These are phyloP conservation scores for Chymomyza caudatula DNA, from an alignment of 2,888 invertebrate species.

Conservation along the genomic window DNA sequence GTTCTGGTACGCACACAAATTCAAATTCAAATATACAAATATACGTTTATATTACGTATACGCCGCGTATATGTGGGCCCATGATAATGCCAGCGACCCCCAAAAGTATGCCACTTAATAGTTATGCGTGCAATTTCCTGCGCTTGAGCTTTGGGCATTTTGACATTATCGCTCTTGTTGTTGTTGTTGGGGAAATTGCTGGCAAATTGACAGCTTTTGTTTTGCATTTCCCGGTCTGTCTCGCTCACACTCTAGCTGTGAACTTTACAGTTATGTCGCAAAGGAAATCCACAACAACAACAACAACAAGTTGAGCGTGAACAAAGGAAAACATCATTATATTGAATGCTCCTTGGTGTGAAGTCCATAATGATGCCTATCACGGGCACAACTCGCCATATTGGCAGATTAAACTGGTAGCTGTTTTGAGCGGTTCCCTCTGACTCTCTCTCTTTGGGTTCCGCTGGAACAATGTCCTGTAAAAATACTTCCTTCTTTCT, in stretches of 20 bases:
- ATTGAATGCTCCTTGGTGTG: constrained; percentile 47
- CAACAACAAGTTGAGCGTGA: constrained; percentile 4
- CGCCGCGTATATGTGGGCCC: not conserved
- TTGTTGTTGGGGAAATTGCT: constrained; percentile 56
- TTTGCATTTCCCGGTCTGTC: constrained; percentile 28
- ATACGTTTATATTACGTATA: not conserved
- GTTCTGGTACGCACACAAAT: constrained; percentile 1
- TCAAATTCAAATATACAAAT: not conserved
- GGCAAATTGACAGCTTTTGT: constrained; percentile 67
- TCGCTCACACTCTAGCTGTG: not conserved
- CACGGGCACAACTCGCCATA: constrained; percentile 12
- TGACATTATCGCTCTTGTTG: constrained; percentile 22
- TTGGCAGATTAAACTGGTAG: not conserved
- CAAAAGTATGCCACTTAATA: constrained; percentile 63
- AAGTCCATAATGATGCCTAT: constrained; percentile 36
- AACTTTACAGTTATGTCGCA: constrained; percentile 18
- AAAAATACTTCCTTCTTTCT: not conserved
- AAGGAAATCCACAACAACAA: constrained; percentile 20
- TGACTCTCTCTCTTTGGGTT: no score
- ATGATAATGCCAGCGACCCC: constrained; percentile 17
- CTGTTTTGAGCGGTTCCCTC: not conserved
- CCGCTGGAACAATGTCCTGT: no score
- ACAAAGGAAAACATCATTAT: constrained; percentile 20
- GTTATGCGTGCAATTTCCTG: constrained; percentile 70
- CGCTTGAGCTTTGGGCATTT: constrained; percentile 45